phyloP scores from a whole-genome alignment of 2,888 invertebrate genomes.

The Troglohyphantes excavatus region DNA sequence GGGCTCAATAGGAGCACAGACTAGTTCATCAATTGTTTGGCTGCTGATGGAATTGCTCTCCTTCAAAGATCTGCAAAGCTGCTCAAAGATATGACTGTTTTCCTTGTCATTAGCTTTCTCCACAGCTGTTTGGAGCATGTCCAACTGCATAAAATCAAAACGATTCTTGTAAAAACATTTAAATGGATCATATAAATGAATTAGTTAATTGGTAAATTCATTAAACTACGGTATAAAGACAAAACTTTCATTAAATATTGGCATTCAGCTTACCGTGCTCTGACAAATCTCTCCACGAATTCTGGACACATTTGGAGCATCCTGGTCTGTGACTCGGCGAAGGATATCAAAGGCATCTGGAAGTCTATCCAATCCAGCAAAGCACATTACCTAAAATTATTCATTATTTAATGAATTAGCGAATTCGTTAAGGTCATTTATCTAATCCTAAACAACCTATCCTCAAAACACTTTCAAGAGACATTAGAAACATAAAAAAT shows the following conservation, averaged over 20 bases:
- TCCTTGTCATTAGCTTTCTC: conserved; percentile 71
- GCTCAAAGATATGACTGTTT: conserved; percentile 77
- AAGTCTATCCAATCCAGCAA: conserved; percentile 85
- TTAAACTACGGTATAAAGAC: background rate
- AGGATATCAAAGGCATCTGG: conserved; percentile 87
- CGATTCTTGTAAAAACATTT: background rate
- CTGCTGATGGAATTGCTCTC: conserved; percentile 68
- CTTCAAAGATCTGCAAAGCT: conserved; percentile 68
- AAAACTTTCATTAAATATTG: background rate
- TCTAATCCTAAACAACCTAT: too few species aligned
- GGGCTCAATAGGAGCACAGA: conserved; percentile 55
- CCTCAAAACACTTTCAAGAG: too few species aligned
- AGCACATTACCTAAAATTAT: conserved; percentile 83
- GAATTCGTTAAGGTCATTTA: too few species aligned
- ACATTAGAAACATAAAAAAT: too few species aligned
- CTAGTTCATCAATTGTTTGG: conserved; percentile 71
- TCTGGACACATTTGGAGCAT: conserved; percentile 59
- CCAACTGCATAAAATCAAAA: conserved; percentile 43
- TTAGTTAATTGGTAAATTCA: too few species aligned
- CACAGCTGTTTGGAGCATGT: conserved; percentile 60
- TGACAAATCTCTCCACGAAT: conserved; percentile 73
- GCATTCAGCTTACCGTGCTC: conserved; percentile 51
- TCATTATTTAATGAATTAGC: too few species aligned
- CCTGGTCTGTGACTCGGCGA: conserved; percentile 84
- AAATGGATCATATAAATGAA: background rate